Evolutionary conservation across 92 coral and sea anemone genomes (phyloP), one percentile per base, ranked within the genome.

Genomic region (Galaxea fascicularis): DNA sequence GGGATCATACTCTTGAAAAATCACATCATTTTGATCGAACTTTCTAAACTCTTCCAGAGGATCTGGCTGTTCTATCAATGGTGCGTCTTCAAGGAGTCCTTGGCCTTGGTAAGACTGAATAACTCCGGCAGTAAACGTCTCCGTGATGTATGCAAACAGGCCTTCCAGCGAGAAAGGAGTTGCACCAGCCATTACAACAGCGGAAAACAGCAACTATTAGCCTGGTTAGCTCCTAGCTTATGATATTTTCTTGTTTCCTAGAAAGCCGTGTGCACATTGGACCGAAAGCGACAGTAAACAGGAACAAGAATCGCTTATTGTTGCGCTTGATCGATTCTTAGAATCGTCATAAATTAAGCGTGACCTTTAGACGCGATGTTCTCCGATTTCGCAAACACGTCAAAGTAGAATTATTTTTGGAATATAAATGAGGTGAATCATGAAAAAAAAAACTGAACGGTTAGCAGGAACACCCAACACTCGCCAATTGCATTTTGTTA

Each of bases 1-100:
- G 0, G 92, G 85, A 18, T 89, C 89, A 64, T 58, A 91, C 73
- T 91, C 94, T 10, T 86, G 90, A 60, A 91, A 91, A 45, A 91
- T 84, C 73, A 65, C 56, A 49, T 91, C 94, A 22, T 56, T 74
- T 52, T 62, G 24, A 60, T 83, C 85, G 35, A 82, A 78, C 51
- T 53, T 66, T 20, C 65, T 65, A 28, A 87, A 83, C 68, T 78
- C 88, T 18, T 83, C 62, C 18, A 87, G 68, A 9, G 59, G 54
- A 51, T 73, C 82, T 52, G 27, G 66, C 52, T 27, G 80, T 41
- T 0, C 18, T 49, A 60, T 0, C 14, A 71, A 71, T 3, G 58
- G 39, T n/a, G 22, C 59, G 1, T 45, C 76, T 7, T 46, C 58
- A 4, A 47, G 76, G 21, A 21, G 31, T 47, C 8, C 56, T 46